Base-by-base conservation (phyloP, 1,140 invertebrate species). In the Aphaenogaster floridana region DNA sequence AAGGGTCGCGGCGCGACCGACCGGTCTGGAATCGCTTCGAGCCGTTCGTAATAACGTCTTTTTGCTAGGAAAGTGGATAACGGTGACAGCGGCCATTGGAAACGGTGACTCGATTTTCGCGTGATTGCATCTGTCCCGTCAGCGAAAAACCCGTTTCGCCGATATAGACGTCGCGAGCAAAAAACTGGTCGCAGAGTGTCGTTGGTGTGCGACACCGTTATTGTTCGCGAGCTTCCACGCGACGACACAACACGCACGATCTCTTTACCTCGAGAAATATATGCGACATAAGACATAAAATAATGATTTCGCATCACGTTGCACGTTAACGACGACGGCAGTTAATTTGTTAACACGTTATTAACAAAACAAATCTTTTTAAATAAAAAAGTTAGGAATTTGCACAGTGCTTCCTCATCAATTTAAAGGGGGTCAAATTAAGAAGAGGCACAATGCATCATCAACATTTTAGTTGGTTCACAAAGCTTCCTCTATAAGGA, bases 41-140 rank as follows among this genome's bases (percentile, higher is more conserved):
- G 42, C 5, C 69, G 45, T 1, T 84, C 54, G 54, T 83, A 83
- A 83, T 83, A 57, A 71, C 4, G 39, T 45, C 11, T 57, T 84
- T 84, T 84, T 84, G 17, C 17, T 3, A 52, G 34, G 80, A 74
- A 83, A 83, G 28, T 21, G 54, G 42, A 84, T 84, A 84, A 76
- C 80, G 69, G 54, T 21, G 68, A 54, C 63, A 54, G 36, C 78
- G 21, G 15, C 39, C 39, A 21, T 15, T 84, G 42, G 54, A 79
- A 61, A 84, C 63, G 48, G 83, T 54, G 34, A 74, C 54, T 59
- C 69, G 80, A 54, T 84, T 84, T 84, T 86, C 84, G 61, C 61
- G 36, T 50, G 69, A 84, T 76, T 84, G 80, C 80, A 76, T 74
- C 54, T 84, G 69, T 76, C 54, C 34, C 39, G 69, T 15, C 17